Conservation (phyloP, 1,140 invertebrate species). For the Brachionus angularis region DNA sequence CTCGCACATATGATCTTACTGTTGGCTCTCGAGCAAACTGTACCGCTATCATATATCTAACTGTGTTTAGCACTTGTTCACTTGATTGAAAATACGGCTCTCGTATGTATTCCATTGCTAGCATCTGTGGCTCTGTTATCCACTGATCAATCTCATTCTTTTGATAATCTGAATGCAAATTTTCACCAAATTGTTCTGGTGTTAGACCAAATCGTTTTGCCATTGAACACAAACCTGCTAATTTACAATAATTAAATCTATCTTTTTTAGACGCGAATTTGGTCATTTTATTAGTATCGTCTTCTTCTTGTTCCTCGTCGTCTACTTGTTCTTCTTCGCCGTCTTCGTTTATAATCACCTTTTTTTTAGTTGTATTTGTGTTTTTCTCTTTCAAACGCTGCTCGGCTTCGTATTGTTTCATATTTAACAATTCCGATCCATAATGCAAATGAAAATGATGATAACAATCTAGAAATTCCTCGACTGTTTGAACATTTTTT, state of each 20-base stretch:
- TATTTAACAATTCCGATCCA: slow-evolving; percentile 11
- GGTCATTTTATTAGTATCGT: slow-evolving; percentile 51
- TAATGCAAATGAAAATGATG: slow-evolving; percentile 40
- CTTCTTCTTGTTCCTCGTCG: slow-evolving; percentile 48
- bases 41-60: not conserved
- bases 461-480: not conserved
- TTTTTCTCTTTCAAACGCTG: slow-evolving; percentile 56
- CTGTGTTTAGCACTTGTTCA: slow-evolving; percentile 5
- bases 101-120: slow-evolving; percentile 5
- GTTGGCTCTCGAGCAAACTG: slow-evolving; percentile 83
- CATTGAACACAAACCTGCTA: slow-evolving; percentile 44
- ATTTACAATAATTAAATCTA: slow-evolving; percentile 58
- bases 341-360: slow-evolving; percentile 43
- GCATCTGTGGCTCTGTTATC: slow-evolving; percentile 67
- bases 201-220: slow-evolving; percentile 75
- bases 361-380: slow-evolving; percentile 80
- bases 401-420: slow-evolving; percentile 1
- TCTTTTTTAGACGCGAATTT: slow-evolving; percentile 62
- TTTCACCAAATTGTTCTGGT: slow-evolving; percentile 92
- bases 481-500: not conserved
- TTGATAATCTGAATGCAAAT: slow-evolving; percentile 90
- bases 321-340: slow-evolving; percentile 47
- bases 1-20: slow-evolving; percentile 75
- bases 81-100: slow-evolving; percentile 21
- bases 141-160: slow-evolving; percentile 88